A percentile compares a stretch with the other conserved stretches of the same genome.
Evolutionary conservation across 1,140 invertebrate species (phyloP).

Genomic region (Spodoptera litura): DNA sequence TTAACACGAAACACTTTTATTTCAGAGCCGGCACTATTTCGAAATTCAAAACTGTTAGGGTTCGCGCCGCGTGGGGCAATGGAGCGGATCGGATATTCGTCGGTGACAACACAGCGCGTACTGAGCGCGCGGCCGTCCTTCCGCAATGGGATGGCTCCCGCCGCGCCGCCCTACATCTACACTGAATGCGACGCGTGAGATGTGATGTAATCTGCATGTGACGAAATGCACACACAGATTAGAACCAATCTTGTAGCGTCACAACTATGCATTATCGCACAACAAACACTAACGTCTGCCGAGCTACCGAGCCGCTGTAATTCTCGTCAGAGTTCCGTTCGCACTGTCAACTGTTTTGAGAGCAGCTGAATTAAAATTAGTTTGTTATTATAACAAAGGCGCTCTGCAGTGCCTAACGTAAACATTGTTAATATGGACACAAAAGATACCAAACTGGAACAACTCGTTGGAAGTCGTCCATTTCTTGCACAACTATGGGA

Average conservation of each 20-base stretch:
- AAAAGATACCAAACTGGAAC: constrained; percentile 33
- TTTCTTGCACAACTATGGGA: constrained; percentile 21
- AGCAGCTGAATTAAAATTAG: constrained; percentile 30
- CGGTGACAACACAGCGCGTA: constrained; percentile 76
- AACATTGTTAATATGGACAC: constrained; percentile 33
- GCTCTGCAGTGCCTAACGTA: constrained; percentile 1
- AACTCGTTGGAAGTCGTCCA: constrained; percentile 24
- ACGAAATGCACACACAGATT: constrained; percentile 70
- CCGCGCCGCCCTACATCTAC: constrained; percentile 79
- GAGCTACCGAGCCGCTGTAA: neutral
- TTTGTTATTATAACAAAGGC: constrained; percentile 30
- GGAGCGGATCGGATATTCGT: constrained; percentile 73
- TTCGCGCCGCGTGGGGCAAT: constrained; percentile 61
- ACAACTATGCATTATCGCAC: constrained; percentile 42
- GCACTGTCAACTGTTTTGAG: constrained; percentile 23
- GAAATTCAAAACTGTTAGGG: constrained; percentile 54
- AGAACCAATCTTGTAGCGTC: constrained; percentile 65
- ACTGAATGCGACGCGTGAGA: constrained; percentile 58
- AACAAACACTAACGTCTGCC: neutral
- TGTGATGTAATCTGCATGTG: constrained; percentile 81
- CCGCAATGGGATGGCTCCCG: constrained; percentile 79
- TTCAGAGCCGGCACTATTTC: constrained; percentile 58
- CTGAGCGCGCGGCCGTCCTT: constrained; percentile 73
- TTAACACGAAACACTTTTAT: constrained; percentile 50
- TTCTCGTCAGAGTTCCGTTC: neutral